Evolutionary conservation across 2,797 vertebrate genomes (phyloP).

Genomic region (Anisognathus igniventris): DNA sequence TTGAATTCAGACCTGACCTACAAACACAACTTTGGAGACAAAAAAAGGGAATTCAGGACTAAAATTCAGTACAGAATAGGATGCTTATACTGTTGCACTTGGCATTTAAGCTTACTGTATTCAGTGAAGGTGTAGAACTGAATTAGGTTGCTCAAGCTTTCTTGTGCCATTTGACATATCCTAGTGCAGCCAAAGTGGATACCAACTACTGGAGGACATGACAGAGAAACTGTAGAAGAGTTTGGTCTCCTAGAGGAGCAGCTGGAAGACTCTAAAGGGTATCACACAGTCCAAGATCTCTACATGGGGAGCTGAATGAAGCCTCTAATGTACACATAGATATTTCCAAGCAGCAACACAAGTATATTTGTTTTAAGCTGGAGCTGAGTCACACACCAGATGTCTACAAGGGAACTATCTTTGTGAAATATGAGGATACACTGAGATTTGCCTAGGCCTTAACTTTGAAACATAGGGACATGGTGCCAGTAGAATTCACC

Average conservation of each 20-base stretch:
- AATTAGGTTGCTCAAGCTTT: neutral
- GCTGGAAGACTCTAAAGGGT: neutral
- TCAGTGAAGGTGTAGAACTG: neutral
- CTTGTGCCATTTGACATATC: neutral
- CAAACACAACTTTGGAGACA: neutral
- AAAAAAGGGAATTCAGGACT: neutral
- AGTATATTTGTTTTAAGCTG: neutral
- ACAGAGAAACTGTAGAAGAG: neutral
- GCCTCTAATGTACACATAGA: neutral
- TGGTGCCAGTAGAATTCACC: neutral
- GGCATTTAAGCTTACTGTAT: neutral
- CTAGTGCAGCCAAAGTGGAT: neutral
- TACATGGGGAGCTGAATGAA: neutral
- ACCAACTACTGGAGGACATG: neutral
- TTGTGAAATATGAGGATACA: neutral
- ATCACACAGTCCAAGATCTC: neutral
- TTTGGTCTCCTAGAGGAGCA: neutral
- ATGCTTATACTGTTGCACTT: neutral
- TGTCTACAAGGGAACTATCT: neutral
- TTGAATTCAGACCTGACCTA: neutral
- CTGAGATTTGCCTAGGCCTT: neutral
- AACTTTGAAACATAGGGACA: neutral
- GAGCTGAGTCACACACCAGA: neutral
- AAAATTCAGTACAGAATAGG: neutral
- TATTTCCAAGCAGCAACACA: neutral